Base-by-base conservation (phyloP, 2,113 vertebrate genomes). In the Tachycineta bicolor region DNA sequence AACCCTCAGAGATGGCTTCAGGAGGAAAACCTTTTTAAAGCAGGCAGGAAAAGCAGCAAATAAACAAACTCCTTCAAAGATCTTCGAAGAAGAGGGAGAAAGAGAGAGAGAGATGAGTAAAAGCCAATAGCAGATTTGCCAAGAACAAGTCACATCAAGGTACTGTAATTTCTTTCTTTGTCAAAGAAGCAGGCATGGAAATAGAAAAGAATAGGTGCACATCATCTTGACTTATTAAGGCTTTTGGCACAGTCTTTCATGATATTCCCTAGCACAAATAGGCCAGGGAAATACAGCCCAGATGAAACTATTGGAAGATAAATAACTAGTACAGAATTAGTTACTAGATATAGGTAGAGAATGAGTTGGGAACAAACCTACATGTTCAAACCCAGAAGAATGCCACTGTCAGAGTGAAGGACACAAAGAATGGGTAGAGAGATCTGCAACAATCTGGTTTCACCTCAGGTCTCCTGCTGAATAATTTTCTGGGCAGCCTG, bases 121-220 rank as follows among this genome's bases (percentile, higher is more conserved):
- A 93, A 96, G 79, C 64, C 85, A 95, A 21, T 93, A 95, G 95
- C 29, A 50, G 64, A 88, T 92, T 93, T 94, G 59, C 63, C 37
- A 74, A 83, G 94, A 93, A 88, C 53, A 83, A 96, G 85, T 47
- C 50, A 68, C 14, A 55, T 87, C 79, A 88, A 91, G 81, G 49
- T 87, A 82, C 29, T 49, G 75, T 76, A 93, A 95, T 95, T 93
- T 85, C 92, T 75, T 92, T 74, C 71, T 92, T 84, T 90, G 92
- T 81, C 68, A 93, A 90, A 94, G 75, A 26, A 92, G 88, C 59
- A 93, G 43, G 80, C 52, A 29, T 6, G 14, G 43, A 21, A 90
- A 92, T 23, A 68, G 62, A 75, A 93, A 96, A 84, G 65, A 95
- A 1, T 76, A 94, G 88, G 70, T 67, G 64, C 63, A n/a, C n/a